These are phyloP conservation scores for Lycophotia porphyrea DNA, from an alignment of 2,888 invertebrate species.

Conservation along the genomic window DNA sequence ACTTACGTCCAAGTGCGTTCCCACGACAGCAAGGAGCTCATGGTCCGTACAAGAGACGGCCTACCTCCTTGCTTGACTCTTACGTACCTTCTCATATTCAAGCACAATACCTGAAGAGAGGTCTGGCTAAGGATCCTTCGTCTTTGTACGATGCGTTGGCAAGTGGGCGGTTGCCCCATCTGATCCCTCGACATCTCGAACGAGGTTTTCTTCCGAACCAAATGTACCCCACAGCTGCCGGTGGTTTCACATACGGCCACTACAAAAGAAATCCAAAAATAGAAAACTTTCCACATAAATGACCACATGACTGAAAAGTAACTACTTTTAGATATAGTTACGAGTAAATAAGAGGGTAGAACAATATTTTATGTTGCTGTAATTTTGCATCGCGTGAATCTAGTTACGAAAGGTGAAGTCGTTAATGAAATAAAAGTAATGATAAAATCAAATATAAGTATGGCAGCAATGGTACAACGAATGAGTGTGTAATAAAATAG, in stretches of 20 bases:
- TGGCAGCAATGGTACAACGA: constrained; percentile 35
- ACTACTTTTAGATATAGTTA: constrained; percentile 13
- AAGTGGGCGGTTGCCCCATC: constrained; percentile 75
- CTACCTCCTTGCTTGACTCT: constrained; percentile 90
- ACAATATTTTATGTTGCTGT: constrained; percentile 16
- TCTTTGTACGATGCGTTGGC: constrained; percentile 85
- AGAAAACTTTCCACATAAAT: constrained; percentile 73
- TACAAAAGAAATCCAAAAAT: constrained; percentile 84
- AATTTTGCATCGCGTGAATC: constrained; percentile 28
- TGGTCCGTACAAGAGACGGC: constrained; percentile 78
- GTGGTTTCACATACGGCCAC: constrained; percentile 86
- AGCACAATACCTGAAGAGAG: constrained; percentile 86
- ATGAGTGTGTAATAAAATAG: constrained; percentile 30
- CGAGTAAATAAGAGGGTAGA: constrained; percentile 4
- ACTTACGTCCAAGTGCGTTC: constrained; percentile 70
- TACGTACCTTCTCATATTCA: constrained; percentile 91
- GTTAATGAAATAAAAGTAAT: background rate
- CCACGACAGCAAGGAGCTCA: constrained; percentile 76
- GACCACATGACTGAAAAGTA: constrained; percentile 58
- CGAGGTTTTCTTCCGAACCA: constrained; percentile 88
- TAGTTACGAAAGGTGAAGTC: constrained; percentile 1
- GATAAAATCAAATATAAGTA: background rate
- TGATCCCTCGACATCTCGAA: constrained; percentile 81
- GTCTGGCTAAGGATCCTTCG: constrained; percentile 83
- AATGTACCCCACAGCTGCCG: constrained; percentile 86